phyloP scores from a whole-genome alignment of 2,888 invertebrate species.

The Xanthia icteritia region DNA sequence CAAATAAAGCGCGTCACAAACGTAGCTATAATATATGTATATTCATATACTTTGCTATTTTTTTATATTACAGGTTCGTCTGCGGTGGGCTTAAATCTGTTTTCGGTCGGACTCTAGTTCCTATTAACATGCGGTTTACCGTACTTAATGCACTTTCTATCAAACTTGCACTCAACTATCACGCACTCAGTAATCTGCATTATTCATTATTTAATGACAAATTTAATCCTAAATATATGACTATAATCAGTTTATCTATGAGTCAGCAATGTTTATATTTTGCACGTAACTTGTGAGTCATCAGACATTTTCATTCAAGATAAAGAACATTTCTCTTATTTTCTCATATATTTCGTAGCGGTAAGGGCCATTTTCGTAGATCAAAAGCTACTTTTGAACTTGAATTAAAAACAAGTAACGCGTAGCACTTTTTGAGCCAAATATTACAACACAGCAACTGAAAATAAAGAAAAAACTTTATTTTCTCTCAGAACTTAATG shows the following conservation, averaged over 20 bases:
- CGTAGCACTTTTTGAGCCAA: background rate
- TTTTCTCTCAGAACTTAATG: slow-evolving; percentile 2
- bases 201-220: slow-evolving; percentile 12
- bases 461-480: background rate
- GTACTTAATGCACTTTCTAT: slow-evolving; percentile 5
- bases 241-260: slow-evolving; percentile 5
- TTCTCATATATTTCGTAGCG: background rate
- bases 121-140: background rate
- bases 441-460: background rate
- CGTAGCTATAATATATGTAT: too few relatives aligned
- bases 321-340: background rate
- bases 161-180: slow-evolving; percentile 1
- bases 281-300: background rate
- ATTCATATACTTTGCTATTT: too few relatives aligned
- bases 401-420: background rate
- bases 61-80: too few relatives aligned
- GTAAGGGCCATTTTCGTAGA: background rate
- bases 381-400: background rate
- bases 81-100: background rate
- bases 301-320: background rate
- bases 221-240: background rate
- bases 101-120: background rate
- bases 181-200: background rate
- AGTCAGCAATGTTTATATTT: slow-evolving; percentile 7
- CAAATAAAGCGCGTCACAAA: background rate